Percentiles rank a stretch among this genome's conserved stretches.
Evolutionary conservation across 2,113 vertebrate species (phyloP).

Genomic region (Clarias macrocephalus): DNA sequence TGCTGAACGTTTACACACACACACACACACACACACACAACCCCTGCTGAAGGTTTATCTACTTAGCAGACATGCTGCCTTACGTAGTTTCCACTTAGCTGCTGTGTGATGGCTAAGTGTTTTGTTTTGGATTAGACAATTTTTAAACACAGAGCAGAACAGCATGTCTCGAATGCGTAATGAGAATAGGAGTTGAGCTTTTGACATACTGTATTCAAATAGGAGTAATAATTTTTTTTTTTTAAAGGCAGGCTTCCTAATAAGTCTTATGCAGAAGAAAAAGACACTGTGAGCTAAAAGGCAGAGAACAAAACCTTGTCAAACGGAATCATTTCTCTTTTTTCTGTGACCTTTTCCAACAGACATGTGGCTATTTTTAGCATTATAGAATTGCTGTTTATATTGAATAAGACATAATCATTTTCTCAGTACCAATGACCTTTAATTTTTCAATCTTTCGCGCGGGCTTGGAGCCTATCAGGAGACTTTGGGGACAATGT

Average conservation of each 20-base stretch:
- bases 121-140: conserved; percentile 38
- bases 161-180: neutral
- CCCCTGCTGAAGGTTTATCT: neutral
- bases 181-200: neutral
- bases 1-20: neutral
- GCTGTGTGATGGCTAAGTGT: conserved; percentile 2
- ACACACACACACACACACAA: neutral
- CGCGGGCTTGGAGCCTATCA: too few species aligned
- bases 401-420: neutral
- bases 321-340: conserved; percentile 15
- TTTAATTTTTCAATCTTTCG: neutral
- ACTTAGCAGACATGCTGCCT: neutral
- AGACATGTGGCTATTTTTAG: neutral
- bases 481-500: too few species aligned
- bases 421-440: conserved; percentile 18
- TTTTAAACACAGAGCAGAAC: conserved; percentile 23
- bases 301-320: conserved; percentile 16
- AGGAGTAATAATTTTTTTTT: neutral
- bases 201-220: neutral
- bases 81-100: conserved; percentile 18
- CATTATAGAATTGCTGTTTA: neutral
- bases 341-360: conserved; percentile 21
- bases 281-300: neutral
- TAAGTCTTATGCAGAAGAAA: neutral
- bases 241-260: neutral